Base-by-base conservation (phyloP, 1,140 invertebrate species). In the Drosophila tristis region DNA sequence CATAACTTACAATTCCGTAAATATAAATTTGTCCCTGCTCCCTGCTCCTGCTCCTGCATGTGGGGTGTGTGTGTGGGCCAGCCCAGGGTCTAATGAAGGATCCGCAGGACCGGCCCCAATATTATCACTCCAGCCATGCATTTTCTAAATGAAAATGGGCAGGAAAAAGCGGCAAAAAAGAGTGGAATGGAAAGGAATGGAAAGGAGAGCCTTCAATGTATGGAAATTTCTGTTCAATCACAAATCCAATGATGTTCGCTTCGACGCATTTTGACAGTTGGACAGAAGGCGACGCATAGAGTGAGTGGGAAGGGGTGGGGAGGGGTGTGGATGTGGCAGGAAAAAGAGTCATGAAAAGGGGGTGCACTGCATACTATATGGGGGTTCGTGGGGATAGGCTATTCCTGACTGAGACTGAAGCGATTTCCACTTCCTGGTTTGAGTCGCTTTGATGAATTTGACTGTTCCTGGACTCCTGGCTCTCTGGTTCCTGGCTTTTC, bases 201-300 rank as follows among this genome's bases (percentile, higher is more conserved):
- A 43, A 29, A 16, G 45, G 61, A 57, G 35, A 62, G 47, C 64
- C 75, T 68, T 90, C 84, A 89, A 89, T 89, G 85, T 89, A 89
- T 89, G 85, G 85, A 89, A 90, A 90, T 90, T 90, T 80, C 76
- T 84, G 86, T 90, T 90, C 89, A 89, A 91, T 91, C 84, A 84
- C 78, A 91, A 91, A 91, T 91, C 89, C 89, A 91, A 91, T 91
- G 89, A 91, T 91, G 89, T 91, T 82, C 89, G 89, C 89, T 90
- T 91, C 84, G 89, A 86, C 89, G 90, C 84, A 91, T 91, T 91
- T 91, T 91, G 89, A 91, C 89, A 91, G 90, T 89, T 82, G 67
- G 79, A 74, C 64, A 67, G 82, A 56, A 66, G 61, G 23, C 47
- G 16, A 43, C 54, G 23, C 50, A 61, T 25, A 56, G 3, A 39